Evolutionary conservation across 2,797 vertebrate genomes (phyloP).

Genomic region (Poeciliopsis infans): DNA sequence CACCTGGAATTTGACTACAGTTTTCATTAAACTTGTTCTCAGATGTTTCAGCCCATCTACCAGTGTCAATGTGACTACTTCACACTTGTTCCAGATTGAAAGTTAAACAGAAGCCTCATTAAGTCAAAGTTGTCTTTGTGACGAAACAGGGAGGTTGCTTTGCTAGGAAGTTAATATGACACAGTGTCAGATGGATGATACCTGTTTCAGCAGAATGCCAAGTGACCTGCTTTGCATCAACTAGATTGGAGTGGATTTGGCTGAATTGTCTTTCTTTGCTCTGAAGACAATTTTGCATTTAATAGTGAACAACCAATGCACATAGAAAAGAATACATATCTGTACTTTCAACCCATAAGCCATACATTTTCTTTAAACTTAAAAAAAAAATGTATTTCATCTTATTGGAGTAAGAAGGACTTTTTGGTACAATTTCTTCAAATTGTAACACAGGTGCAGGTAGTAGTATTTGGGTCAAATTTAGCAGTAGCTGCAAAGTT

Average conservation of each 20-base stretch:
- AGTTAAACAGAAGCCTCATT: constrained; percentile 1
- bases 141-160: not conserved
- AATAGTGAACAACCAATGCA: not conserved
- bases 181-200: constrained; percentile 5
- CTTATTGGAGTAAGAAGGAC: not conserved
- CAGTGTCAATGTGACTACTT: constrained; percentile 6
- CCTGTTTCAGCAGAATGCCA: not conserved
- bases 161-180: not conserved
- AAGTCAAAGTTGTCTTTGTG: not conserved
- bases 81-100: constrained; percentile 1
- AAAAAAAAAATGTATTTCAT: not conserved
- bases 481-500: not conserved
- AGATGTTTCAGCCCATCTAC: not conserved
- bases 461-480: not conserved
- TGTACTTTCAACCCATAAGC: not conserved
- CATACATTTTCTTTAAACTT: not conserved
- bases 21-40: not conserved
- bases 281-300: constrained; percentile 1
- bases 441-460: not conserved
- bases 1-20: not conserved
- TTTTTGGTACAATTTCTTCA: not conserved
- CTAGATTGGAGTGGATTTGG: constrained; percentile 8
- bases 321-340: not conserved
- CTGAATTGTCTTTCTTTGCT: not conserved
- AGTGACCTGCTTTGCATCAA: constrained; percentile 18